Conservation (phyloP, 1,140 invertebrate genomes). For the Elymnias hypermnestra region DNA sequence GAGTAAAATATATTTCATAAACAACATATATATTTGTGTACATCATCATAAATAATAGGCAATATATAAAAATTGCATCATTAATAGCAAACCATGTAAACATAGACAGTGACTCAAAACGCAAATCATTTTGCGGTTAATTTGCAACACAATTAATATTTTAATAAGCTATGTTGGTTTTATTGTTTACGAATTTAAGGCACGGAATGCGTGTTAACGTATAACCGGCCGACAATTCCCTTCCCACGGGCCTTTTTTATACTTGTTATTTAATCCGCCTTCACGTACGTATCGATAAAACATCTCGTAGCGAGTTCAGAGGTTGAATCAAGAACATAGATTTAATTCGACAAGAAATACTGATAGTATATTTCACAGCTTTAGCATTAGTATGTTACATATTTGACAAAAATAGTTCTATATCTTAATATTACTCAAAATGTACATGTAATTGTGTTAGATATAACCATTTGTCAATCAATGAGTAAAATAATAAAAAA, state of each 20-base stretch:
- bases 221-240: slow-evolving; percentile 22
- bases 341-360: no score
- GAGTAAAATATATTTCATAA: no score
- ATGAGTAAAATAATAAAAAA: no score
- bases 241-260: slow-evolving; percentile 31
- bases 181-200: slow-evolving; percentile 8
- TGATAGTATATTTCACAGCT: no score
- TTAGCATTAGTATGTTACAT: no score
- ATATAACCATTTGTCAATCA: slow-evolving; percentile 12
- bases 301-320: slow-evolving; percentile 32
- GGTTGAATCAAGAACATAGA: no score
- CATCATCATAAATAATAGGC: no score
- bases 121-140: slow-evolving; percentile 8
- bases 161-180: slow-evolving; percentile 12
- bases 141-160: slow-evolving; percentile 15
- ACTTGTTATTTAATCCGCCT: slow-evolving; percentile 34
- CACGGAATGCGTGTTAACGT: slow-evolving; percentile 2
- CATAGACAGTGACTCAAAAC: slow-evolving; percentile 4
- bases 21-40: no score
- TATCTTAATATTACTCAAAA: no score
- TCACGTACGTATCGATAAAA: slow-evolving; percentile 23
- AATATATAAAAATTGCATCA: no score
- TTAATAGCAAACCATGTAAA: not conserved
- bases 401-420: no score
- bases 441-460: no score